A percentile compares a stretch with the other conserved stretches of the same genome.
Evolutionary conservation across 2,113 vertebrate species (phyloP).

Genomic region (Sula dactylatra): DNA sequence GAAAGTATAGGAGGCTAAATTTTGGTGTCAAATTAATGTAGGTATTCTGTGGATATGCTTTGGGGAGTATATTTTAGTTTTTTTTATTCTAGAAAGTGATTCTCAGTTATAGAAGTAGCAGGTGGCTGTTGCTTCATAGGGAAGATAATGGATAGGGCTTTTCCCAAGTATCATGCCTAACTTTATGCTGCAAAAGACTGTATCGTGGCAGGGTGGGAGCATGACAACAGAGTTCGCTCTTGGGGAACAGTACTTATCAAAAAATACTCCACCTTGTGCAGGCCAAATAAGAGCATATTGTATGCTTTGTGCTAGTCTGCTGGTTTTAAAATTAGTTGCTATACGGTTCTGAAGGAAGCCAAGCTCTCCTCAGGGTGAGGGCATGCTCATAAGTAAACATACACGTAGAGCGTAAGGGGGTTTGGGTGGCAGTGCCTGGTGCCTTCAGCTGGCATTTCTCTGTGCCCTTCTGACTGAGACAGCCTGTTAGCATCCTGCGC

Average conservation of each 20-base stretch:
- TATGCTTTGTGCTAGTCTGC: background rate
- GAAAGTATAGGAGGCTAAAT: background rate
- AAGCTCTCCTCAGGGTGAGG: accelerated
- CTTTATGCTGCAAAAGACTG: background rate
- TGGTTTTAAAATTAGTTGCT: background rate
- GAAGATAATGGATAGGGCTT: background rate
- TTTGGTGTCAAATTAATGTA: background rate
- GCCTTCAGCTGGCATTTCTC: background rate
- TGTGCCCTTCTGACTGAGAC: background rate
- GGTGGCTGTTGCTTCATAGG: background rate
- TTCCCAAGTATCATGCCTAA: background rate
- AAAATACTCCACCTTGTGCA: background rate
- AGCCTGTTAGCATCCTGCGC: background rate
- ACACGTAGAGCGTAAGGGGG: background rate
- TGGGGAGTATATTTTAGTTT: background rate
- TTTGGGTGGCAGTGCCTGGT: background rate
- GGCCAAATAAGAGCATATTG: background rate
- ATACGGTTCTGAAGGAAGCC: background rate
- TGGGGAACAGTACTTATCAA: background rate
- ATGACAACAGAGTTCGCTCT: background rate
- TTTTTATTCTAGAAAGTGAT: background rate
- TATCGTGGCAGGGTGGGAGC: background rate
- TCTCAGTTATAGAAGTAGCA: background rate
- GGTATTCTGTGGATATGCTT: background rate
- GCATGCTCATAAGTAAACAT: accelerated